Conservation (phyloP, 2,113 vertebrate genomes). For the Geococcyx californianus region DNA sequence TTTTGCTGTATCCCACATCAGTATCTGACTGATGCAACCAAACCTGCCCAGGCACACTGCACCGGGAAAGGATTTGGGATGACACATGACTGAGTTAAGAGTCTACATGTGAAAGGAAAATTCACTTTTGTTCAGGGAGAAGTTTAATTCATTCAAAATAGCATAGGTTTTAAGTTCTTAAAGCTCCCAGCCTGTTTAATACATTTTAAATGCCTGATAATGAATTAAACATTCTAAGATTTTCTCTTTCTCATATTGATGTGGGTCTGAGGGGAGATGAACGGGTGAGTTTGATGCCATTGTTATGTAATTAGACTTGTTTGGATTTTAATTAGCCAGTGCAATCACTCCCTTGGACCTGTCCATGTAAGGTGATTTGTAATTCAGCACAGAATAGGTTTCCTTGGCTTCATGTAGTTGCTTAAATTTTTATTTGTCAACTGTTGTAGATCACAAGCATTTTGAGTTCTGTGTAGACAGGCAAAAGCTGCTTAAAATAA, state of each 20-base stretch:
- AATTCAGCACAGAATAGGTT: slow-evolving; percentile 24
- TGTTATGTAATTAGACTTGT: neutral
- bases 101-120: neutral
- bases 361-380: neutral
- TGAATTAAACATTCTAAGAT: neutral
- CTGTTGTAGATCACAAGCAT: neutral
- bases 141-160: slow-evolving; percentile 6
- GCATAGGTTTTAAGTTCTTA: neutral
- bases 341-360: neutral
- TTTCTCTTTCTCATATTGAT: neutral
- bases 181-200: neutral
- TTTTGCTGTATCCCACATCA: neutral
- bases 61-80: neutral
- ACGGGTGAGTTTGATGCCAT: neutral
- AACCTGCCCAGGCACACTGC: neutral
- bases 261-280: neutral
- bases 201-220: neutral
- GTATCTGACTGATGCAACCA: neutral
- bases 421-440: slow-evolving; percentile 60
- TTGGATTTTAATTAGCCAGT: slow-evolving; percentile 17
- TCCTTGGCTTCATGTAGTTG: neutral
- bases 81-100: neutral
- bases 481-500: slow-evolving; percentile 35
- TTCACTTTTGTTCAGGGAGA: neutral
- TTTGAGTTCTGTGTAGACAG: slow-evolving; percentile 27